These are phyloP conservation scores for Sorex araneus DNA, from an alignment of 2,113 vertebrate species.

Conservation along the genomic window DNA sequence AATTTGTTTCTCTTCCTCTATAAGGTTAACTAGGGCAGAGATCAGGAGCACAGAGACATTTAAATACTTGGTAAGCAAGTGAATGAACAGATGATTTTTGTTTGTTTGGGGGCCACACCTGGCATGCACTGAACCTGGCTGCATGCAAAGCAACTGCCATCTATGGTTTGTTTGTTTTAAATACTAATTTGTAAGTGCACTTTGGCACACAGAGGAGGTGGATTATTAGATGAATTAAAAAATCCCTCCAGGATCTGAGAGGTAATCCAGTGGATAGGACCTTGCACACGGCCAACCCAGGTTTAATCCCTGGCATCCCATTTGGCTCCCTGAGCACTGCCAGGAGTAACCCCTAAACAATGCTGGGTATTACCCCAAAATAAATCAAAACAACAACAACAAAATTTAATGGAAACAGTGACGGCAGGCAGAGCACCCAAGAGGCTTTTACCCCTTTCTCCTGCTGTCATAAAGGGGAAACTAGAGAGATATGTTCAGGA, in stretches of 20 bases:
- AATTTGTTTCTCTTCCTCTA: not conserved
- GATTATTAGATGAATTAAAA: not conserved
- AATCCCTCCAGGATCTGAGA: not conserved
- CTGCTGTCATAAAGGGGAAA: not conserved
- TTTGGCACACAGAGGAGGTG: not conserved
- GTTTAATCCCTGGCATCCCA: too few relatives aligned
- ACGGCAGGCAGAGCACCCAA: not conserved
- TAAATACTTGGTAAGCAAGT: not conserved
- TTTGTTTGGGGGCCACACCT: too few relatives aligned
- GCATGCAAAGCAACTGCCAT: too few relatives aligned
- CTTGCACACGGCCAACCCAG: too few relatives aligned
- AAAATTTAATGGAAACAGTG: not conserved
- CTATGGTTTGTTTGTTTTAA: too few relatives aligned
- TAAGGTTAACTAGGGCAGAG: not conserved
- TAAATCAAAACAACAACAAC: too few relatives aligned
- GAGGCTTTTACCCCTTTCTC: not conserved
- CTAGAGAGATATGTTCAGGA: slow-evolving; percentile 19
- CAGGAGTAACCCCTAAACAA: too few relatives aligned
- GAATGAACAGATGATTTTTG: not conserved
- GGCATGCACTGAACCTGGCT: too few relatives aligned
- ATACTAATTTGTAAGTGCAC: slow-evolving; percentile 1
- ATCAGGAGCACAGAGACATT: not conserved
- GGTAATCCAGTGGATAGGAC: too few relatives aligned
- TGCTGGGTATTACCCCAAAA: too few relatives aligned
- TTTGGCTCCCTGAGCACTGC: too few relatives aligned